Percentiles rank a stretch among this genome's conserved stretches.
These are phyloP conservation scores for Enteromius paludinosus DNA, from an alignment of 2,797 vertebrate genomes.

Conservation along the genomic window DNA sequence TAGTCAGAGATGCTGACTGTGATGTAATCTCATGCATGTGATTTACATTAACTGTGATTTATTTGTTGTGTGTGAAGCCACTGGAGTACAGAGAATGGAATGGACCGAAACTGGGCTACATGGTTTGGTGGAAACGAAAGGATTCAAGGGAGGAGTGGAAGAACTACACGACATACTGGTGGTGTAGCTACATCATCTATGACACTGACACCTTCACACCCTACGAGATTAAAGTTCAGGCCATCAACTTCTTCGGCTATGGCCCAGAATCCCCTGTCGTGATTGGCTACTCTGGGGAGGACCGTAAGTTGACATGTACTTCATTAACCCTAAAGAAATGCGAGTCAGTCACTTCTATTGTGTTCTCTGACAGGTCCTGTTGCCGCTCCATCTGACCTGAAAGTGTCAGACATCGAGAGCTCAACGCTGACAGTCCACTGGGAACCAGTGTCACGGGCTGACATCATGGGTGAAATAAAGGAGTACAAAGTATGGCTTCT, in stretches of 20 bases:
- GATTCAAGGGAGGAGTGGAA: constrained; percentile 91
- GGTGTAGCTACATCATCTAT: constrained; percentile 86
- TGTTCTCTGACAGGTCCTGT: constrained; percentile 82
- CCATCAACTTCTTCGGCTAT: constrained; percentile 92
- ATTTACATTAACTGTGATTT: constrained; percentile 9
- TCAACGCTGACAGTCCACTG: constrained; percentile 87
- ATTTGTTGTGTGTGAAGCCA: constrained; percentile 66
- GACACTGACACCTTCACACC: constrained; percentile 94
- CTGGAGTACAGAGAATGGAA: constrained; percentile 88
- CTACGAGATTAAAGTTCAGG: constrained; percentile 95
- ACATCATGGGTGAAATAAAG: constrained; percentile 92
- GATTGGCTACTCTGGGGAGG: constrained; percentile 94
- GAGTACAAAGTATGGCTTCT: constrained; percentile 88
- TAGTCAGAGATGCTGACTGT: neutral
- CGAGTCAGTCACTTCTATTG: neutral
- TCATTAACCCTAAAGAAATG: neutral
- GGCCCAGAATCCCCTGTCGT: constrained; percentile 89
- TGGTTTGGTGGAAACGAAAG: constrained; percentile 90
- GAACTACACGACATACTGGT: constrained; percentile 88
- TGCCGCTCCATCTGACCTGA: constrained; percentile 88
- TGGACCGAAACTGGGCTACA: constrained; percentile 91
- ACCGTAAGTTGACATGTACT: constrained; percentile 84
- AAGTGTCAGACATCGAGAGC: constrained; percentile 90
- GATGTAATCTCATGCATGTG: neutral
- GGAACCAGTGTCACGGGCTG: constrained; percentile 85